Evolutionary conservation across 2,113 vertebrate species (phyloP).

Genomic region (Chrysemys picta): DNA sequence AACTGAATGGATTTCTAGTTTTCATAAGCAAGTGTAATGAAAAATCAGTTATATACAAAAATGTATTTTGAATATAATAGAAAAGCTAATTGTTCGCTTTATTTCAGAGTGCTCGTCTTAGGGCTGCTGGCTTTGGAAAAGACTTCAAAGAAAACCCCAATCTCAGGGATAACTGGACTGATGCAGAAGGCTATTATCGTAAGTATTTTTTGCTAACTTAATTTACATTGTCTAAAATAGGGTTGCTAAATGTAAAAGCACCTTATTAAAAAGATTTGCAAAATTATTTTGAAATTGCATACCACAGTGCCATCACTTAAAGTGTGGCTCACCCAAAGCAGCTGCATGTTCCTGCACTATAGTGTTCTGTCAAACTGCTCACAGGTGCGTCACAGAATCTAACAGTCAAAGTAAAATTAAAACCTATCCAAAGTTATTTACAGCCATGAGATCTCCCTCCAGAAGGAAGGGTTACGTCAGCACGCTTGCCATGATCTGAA

Average conservation of each 20-base stretch:
- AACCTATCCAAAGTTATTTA: neutral
- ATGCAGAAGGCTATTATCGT: conserved; percentile 99
- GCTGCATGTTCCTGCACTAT: neutral
- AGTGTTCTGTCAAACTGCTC: neutral
- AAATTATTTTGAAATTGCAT: neutral
- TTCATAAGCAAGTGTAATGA: neutral
- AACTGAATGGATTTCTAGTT: neutral
- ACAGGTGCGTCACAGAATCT: neutral
- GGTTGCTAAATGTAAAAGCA: neutral
- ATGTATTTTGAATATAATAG: neutral
- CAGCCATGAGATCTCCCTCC: neutral
- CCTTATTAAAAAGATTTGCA: neutral
- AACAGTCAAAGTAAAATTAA: neutral
- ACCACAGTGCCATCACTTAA: neutral
- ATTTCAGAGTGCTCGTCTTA: conserved; percentile 93
- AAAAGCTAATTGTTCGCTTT: conserved; percentile 7
- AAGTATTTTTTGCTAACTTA: conserved; percentile 68
- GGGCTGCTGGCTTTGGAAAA: conserved; percentile 96
- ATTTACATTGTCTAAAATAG: neutral
- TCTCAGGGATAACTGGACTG: conserved; percentile 99
- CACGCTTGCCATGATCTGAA: neutral
- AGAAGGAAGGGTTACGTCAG: neutral
- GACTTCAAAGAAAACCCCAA: conserved; percentile 99
- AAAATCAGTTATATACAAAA: neutral
- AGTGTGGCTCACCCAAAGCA: neutral